Evolutionary conservation across 2,113 vertebrate species (phyloP).

Genomic region (Oophaga pumilio): DNA sequence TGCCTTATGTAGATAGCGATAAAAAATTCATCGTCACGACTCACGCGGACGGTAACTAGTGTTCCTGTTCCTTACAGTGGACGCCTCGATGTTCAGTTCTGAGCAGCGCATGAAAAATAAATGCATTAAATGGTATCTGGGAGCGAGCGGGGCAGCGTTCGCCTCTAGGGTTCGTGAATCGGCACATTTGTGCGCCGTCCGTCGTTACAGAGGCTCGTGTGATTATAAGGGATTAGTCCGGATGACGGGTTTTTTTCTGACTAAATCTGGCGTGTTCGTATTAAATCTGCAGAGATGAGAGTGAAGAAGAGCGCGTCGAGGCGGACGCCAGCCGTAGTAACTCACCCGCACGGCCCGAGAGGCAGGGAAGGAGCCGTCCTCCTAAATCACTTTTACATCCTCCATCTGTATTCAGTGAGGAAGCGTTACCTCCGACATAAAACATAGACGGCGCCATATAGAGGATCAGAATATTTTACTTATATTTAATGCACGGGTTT

Average conservation of each 20-base stretch:
- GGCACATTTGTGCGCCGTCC: background rate
- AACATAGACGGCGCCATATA: conserved; percentile 22
- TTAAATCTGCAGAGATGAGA: background rate
- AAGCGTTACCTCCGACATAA: conserved; percentile 19
- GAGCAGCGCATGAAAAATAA: conserved; percentile 30
- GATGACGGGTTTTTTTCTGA: background rate
- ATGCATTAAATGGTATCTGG: conserved; percentile 22
- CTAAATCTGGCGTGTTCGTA: background rate
- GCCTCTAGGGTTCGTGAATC: conserved; percentile 6
- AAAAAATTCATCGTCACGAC: conserved; percentile 26
- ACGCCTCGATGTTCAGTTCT: conserved; percentile 21
- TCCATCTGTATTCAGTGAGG: conserved; percentile 29
- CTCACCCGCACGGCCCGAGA: conserved; percentile 5
- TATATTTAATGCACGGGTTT: background rate
- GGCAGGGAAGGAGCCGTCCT: background rate
- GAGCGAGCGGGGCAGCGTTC: conserved; percentile 14
- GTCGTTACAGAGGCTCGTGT: background rate
- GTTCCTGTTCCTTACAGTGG: conserved; percentile 32
- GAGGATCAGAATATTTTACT: conserved; percentile 4
- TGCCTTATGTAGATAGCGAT: conserved; percentile 43
- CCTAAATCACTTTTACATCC: conserved; percentile 24
- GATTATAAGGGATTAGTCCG: conserved; percentile 6
- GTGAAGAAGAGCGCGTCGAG: background rate
- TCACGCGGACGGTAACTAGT: conserved; percentile 29
- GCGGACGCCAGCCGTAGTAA: background rate